phyloP scores from a whole-genome alignment of 2,113 vertebrate genomes.

The Phalacrocorax carbo region DNA sequence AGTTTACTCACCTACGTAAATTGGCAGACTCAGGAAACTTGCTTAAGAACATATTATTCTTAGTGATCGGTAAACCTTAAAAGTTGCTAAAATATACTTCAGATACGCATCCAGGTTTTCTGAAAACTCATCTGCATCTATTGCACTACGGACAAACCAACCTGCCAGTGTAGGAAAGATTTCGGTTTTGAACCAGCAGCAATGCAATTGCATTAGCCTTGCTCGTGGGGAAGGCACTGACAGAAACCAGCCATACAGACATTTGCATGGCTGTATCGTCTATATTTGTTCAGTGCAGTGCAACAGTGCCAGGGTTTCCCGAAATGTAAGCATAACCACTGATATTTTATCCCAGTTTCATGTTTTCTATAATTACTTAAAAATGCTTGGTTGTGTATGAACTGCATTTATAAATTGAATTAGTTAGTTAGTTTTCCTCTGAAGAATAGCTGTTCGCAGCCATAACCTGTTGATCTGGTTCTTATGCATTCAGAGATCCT shows the following conservation, averaged over 20 bases:
- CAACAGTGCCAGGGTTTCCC: background rate
- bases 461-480: background rate
- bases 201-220: background rate
- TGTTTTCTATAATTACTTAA: background rate
- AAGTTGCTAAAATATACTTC: background rate
- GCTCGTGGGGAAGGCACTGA: background rate
- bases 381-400: background rate
- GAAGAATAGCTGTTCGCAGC: background rate
- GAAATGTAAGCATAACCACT: background rate
- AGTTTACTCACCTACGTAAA: constrained; percentile 66
- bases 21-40: constrained; percentile 47
- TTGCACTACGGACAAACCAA: background rate
- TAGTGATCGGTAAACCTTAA: background rate
- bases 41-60: constrained; percentile 53
- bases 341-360: background rate
- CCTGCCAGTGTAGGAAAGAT: background rate
- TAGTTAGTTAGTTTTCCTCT: background rate
- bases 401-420: background rate
- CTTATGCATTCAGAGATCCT: background rate
- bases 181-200: background rate
- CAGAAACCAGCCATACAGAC: background rate
- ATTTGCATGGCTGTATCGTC: background rate
- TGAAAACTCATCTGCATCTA: background rate
- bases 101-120: background rate
- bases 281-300: background rate